Evolutionary conservation across 2,797 vertebrate genomes (phyloP).

Genomic region (Anguilla anguilla): DNA sequence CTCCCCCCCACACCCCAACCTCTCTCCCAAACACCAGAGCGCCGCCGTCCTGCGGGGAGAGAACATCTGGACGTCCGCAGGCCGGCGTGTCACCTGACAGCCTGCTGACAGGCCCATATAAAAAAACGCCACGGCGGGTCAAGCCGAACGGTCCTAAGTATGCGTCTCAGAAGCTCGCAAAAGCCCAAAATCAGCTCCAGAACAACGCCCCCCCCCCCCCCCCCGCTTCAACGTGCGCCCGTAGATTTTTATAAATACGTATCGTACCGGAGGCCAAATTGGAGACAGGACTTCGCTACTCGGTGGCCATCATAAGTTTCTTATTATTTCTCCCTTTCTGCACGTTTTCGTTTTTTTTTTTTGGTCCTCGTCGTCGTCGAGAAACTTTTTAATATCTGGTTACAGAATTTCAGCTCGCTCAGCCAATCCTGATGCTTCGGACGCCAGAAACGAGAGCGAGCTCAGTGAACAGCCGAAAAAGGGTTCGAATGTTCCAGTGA

Average conservation of each 20-base stretch:
- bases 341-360: conserved; percentile 56
- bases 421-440: conserved; percentile 63
- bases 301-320: conserved; percentile 72
- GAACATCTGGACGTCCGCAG: neutral
- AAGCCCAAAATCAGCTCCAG: conserved; percentile 75
- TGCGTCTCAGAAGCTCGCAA: conserved; percentile 68
- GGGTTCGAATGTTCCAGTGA: conserved; percentile 64
- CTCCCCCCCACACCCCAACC: neutral
- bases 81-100: conserved; percentile 54
- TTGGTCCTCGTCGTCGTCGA: neutral
- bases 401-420: conserved; percentile 66
- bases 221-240: conserved; percentile 62
- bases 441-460: conserved; percentile 41
- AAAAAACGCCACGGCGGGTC: conserved; percentile 65
- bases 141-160: conserved; percentile 68
- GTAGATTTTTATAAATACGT: conserved; percentile 76
- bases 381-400: conserved; percentile 76
- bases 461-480: conserved; percentile 40
- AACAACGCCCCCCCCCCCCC: conserved; percentile 35
- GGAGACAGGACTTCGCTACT: conserved; percentile 71
- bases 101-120: conserved; percentile 69
- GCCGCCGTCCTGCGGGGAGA: no score
- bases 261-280: conserved; percentile 69
- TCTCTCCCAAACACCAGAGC: neutral
- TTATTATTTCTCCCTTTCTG: conserved; percentile 72